Evolutionary conservation across 2,888 invertebrate species (phyloP), one percentile per base, ranked within the genome.

Genomic region (Xylota segnis): DNA sequence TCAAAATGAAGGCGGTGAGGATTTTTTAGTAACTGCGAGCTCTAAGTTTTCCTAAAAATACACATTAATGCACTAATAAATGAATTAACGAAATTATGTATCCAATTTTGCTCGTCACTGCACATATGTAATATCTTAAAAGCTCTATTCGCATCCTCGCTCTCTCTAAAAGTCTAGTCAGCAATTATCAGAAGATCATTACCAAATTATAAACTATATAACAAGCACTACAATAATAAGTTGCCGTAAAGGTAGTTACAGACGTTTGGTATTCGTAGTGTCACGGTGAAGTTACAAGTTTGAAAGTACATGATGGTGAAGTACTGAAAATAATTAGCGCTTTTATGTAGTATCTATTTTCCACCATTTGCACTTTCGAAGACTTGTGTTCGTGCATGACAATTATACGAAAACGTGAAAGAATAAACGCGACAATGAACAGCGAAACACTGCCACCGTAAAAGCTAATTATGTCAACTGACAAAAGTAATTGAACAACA

Each of bases 401-500:
- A 34, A 76, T 76, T 76, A 10, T 10, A 77, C 52, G 71, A 76
- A 58, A 77, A 50, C 50, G 68, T 75, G 59, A 50, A 43, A 10
- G 32, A 43, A 68, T 43, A 61, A 61, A 54, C 66, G 34, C 43
- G 40, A 43, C 78, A 70, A 63, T 32, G 27, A 63, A 74, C 63
- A 79, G 12, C 54, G 61, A 68, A 66, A 63, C 29, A 75, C 43
- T 52, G 23, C 68, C 72, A 81, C 70, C 75, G 75, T 81, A 81
- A 84, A 70, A 81, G 70, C 63, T 81, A 84, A 84, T 81, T 84
- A 81, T 81, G 70, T 81, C 84, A 75, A 84, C 58, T 71, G 70
- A 70, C 65, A 84, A 75, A 72, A 74, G 79, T 70, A 83, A 79
- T 83, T 83, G 84, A 81, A 70, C 70, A 52, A 34, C 14, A 37